Evolutionary conservation across 2,888 invertebrate species (phyloP), one percentile per base, ranked within the genome.

Genomic region (Ennomos fuscantarius): DNA sequence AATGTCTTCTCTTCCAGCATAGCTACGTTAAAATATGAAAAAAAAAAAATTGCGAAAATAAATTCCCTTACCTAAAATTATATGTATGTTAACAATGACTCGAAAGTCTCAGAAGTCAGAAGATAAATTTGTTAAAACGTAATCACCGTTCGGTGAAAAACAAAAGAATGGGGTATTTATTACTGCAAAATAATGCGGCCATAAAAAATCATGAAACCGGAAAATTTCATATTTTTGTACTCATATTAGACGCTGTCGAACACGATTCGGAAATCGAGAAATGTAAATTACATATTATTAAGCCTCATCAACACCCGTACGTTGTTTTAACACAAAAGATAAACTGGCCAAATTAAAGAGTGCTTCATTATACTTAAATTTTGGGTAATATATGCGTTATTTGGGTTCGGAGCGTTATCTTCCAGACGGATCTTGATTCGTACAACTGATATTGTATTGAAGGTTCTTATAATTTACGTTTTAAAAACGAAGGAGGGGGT

Each of bases 211-310:
- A 85, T 74, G 82, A 77, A 78, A 78, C 81, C 81, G 76, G 76
- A 82, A 85, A 81, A 83, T 81, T 79, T 79, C 74, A 72, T 74
- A 77, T 74, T 81, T 79, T 80, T 76, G 73, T 74, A 77, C 75
- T 76, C 75, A 74, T 85, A 86, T 89, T 88, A 86, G 84, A 76
- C 77, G 78, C 77, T 78, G 84, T 83, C 82, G 86, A 85, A 87
- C 84, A 84, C 70, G 83, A 81, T 85, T 88, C 82, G 84, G 85
- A 87, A 86, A 89, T 85, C 84, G 82, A 81, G 82, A 83, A 86
- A 84, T 79, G 77, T 70, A 89, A 91, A 92, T 92, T 86, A 88
- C 74, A 88, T 87, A 82, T 89, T 88, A 92, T 92, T 91, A 91
- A 71, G 74, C 82, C 79, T 84, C 89, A 89, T 89, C 90, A 89